A percentile compares a stretch with the other conserved stretches of the same genome.
Conservation (phyloP, 64 coral and sea anemone species). For the Cladopsammia gracilis region DNA sequence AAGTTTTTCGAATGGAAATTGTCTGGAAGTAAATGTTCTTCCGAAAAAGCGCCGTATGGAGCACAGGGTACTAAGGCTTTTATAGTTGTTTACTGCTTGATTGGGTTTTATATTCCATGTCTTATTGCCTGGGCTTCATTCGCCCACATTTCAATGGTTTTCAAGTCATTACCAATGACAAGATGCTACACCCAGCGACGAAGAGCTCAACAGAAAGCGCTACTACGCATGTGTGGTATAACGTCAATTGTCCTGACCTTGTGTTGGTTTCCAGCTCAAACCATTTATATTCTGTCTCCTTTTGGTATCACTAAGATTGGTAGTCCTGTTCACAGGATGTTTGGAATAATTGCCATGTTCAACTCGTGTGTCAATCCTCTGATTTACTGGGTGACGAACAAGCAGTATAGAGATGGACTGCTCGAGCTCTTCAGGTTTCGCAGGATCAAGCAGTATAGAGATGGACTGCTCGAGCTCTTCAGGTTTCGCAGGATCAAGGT, state of each 20-base stretch:
- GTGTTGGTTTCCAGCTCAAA: constrained; percentile 75
- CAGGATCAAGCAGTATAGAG: no score
- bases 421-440: no score
- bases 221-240: constrained; percentile 57
- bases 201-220: background rate
- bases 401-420: no score
- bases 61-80: constrained; percentile 11
- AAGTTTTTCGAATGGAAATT: constrained; percentile 30
- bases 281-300: constrained; percentile 54
- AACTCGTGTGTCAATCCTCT: constrained; percentile 50
- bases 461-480: no score
- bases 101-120: constrained; percentile 57
- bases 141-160: constrained; percentile 34
- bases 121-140: constrained; percentile 60
- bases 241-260: constrained; percentile 55
- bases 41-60: background rate
- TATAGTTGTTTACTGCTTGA: constrained; percentile 42
- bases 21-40: background rate
- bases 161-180: constrained; percentile 9
- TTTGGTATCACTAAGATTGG: constrained; percentile 1
- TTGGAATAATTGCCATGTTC: constrained; percentile 48
- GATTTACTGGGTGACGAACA: constrained; percentile 29
- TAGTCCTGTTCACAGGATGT: constrained; percentile 16
- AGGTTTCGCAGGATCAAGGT: no score
- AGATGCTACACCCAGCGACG: background rate